Conservation (phyloP, 2,797 vertebrate genomes). For the Pseudochirops cupreus region DNA sequence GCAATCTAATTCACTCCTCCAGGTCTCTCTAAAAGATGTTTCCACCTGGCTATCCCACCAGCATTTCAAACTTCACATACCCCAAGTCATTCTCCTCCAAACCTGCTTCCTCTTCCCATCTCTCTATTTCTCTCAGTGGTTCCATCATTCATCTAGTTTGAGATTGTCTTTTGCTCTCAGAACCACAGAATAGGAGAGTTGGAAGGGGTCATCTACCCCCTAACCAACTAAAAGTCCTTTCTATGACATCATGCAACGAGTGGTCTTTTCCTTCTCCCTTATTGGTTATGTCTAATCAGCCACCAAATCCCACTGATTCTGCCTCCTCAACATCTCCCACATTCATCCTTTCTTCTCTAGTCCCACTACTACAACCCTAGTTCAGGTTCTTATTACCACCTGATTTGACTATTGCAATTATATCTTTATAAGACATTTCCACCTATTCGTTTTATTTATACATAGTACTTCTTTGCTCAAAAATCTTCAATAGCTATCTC, state of each 20-base stretch:
- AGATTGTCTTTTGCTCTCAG: background rate
- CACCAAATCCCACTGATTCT: background rate
- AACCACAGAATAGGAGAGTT: background rate
- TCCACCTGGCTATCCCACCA: background rate
- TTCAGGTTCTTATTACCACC: background rate
- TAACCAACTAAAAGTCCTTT: background rate
- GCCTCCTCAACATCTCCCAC: background rate
- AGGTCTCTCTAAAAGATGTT: background rate
- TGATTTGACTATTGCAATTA: background rate
- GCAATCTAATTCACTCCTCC: background rate
- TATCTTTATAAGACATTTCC: background rate
- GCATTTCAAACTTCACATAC: background rate
- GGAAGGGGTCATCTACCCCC: background rate
- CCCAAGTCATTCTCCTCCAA: slow-evolving; percentile 12
- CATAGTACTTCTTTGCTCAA: background rate
- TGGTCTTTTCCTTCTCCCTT: background rate
- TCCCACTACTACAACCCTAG: background rate
- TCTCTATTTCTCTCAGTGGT: background rate
- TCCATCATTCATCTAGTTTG: background rate
- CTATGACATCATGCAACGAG: background rate
- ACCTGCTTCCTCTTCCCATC: background rate
- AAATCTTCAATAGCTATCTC: background rate
- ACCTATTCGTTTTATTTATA: background rate
- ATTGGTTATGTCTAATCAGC: background rate
- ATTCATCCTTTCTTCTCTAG: background rate